These are phyloP conservation scores for Protobothrops mucrosquamatus DNA, from an alignment of 2,113 vertebrate species.

Conservation along the genomic window DNA sequence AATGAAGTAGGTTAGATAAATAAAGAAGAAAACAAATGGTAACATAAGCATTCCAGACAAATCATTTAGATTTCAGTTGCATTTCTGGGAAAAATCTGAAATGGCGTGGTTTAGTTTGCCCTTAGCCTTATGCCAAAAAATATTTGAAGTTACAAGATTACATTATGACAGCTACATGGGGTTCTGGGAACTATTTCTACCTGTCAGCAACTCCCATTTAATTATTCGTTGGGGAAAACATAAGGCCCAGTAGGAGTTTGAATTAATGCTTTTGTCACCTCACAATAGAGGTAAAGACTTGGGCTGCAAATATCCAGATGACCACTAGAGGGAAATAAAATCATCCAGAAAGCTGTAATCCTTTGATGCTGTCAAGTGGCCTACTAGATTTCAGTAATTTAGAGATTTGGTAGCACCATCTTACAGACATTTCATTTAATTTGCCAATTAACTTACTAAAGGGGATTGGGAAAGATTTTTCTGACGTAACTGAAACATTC, in stretches of 20 bases:
- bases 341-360: neutral
- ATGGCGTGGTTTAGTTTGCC: slow-evolving; percentile 10
- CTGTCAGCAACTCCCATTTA: neutral
- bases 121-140: slow-evolving; percentile 6
- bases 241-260: neutral
- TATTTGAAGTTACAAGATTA: slow-evolving; percentile 5
- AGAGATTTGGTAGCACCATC: neutral
- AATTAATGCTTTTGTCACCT: neutral
- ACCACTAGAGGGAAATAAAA: neutral
- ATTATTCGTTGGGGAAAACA: neutral
- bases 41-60: slow-evolving; percentile 52
- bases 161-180: neutral
- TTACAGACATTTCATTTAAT: neutral
- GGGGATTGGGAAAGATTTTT: neutral
- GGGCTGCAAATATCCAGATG: neutral
- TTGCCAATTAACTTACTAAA: neutral
- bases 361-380: neutral
- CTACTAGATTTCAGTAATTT: neutral
- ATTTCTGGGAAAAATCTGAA: slow-evolving; percentile 55
- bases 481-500: neutral
- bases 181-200: rapidly evolving
- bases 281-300: neutral
- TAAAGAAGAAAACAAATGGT: slow-evolving; percentile 35
- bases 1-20: slow-evolving; percentile 59
- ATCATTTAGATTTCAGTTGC: slow-evolving; percentile 45